phyloP scores from a whole-genome alignment of 2,113 vertebrate species.

The Pelvicachromis taeniatus region DNA sequence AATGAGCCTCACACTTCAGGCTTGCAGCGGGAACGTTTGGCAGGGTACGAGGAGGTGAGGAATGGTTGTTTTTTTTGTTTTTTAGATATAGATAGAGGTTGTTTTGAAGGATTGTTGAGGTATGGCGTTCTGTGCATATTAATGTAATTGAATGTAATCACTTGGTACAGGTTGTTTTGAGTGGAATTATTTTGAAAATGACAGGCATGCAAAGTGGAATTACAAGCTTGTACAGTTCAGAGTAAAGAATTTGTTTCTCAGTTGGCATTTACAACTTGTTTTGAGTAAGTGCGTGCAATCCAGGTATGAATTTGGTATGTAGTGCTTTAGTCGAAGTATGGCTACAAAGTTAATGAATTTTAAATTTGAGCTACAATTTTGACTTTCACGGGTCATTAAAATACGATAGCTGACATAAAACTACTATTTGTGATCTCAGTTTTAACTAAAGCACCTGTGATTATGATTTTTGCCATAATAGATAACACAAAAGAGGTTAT shows the following conservation, averaged over 20 bases:
- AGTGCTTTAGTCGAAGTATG: neutral
- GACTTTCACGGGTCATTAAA: neutral
- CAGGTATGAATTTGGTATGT: neutral
- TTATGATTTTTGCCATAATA: neutral
- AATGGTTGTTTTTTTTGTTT: too few species aligned
- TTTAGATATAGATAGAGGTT: neutral
- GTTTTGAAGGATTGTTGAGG: neutral
- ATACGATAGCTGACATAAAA: neutral
- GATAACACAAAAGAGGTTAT: too few species aligned
- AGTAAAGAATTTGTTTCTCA: neutral
- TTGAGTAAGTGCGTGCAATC: neutral
- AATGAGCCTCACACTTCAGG: constrained; percentile 77
- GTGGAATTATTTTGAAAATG: constrained; percentile 51
- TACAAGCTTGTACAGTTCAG: constrained; percentile 41
- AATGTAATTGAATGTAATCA: constrained; percentile 5
- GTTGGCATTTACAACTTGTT: neutral
- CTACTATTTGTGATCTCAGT: neutral
- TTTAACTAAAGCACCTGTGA: neutral
- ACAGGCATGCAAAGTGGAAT: constrained; percentile 57
- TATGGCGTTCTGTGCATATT: constrained; percentile 17
- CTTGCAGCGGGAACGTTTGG: constrained; percentile 81
- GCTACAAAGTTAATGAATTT: neutral
- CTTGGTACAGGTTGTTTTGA: neutral
- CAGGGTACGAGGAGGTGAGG: constrained; percentile 92
- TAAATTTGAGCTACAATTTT: neutral